Evolutionary conservation across 2,888 invertebrate genomes (phyloP), one percentile per base, ranked within the genome.

Genomic region (Lapara coniferarum): DNA sequence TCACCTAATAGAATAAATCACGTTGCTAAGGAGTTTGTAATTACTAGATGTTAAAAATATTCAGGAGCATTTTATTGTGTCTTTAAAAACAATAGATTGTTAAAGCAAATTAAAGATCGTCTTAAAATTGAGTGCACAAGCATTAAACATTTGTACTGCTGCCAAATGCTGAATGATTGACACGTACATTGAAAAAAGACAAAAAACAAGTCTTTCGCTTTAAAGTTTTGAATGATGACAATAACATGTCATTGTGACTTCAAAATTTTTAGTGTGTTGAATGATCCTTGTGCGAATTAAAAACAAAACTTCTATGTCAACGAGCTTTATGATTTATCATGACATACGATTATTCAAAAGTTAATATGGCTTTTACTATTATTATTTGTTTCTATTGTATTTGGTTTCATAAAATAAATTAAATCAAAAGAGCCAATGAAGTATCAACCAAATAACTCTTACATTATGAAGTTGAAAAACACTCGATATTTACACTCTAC

Each of bases 221-320:
- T 46, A 69, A 53, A 69, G 44, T n/a, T 63, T 69, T 63, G 44
- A 69, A 69, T 63, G 59, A 69, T 69, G 63, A 69, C 63, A 63
- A 19, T 44, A 63, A 53, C 44, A 53, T 69, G 68, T 69, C 68
- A 63, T 63, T 16, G 19, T 37, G 59, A 55, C 63, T 53, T 46
- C 53, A 63, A n/a, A 14, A 53, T 59, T 10, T 44, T 52, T 37
- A 44, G 59, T 14, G 8, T 63, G 12, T n/a, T 25, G 19, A 53
- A 46, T 55, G 63, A 49, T 14, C 57, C 4, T 16, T 56, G 46
- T 16, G 10, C 53, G 44, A 52, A 25, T 51, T n/a, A 16, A n/a
- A 58, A 63, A 19, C 19, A 13, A 19, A 2, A 46, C 8, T n/a
- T 59, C 16, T 13, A 10, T 59, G 19, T 59, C 16, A 19, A 16